Conservation (phyloP, 2,797 vertebrate genomes). For the Platyrinchus mystaceus region DNA sequence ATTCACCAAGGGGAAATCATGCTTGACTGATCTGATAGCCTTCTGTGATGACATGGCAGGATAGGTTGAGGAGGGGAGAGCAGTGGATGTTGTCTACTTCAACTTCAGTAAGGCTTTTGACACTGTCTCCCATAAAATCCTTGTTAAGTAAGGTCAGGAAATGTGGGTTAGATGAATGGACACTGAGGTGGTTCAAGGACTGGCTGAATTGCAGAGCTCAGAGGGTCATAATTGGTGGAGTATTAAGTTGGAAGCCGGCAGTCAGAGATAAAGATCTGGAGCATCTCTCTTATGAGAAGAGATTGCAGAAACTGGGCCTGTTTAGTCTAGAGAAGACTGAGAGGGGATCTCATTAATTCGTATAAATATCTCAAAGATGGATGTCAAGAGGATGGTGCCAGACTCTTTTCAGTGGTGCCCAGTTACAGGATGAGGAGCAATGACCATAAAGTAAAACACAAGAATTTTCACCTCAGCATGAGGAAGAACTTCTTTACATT, state of each 20-base stretch:
- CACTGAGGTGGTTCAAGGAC: too few relatives aligned
- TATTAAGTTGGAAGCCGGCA: too few relatives aligned
- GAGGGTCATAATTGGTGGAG: too few relatives aligned
- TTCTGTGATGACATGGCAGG: too few relatives aligned
- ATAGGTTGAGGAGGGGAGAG: too few relatives aligned
- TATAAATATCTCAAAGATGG: neutral
- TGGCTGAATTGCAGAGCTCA: too few relatives aligned
- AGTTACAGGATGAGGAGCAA: neutral
- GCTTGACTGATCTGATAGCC: neutral
- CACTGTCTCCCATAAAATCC: too few relatives aligned
- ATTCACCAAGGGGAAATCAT: neutral
- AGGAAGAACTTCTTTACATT: neutral
- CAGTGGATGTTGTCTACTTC: neutral
- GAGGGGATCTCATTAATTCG: neutral
- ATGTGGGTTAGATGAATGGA: too few relatives aligned
- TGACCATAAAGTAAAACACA: neutral
- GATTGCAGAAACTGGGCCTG: accelerated
- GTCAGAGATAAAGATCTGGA: neutral
- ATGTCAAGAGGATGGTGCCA: neutral
- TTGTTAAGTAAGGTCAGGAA: too few relatives aligned
- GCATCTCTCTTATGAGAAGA: neutral
- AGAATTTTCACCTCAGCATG: neutral
- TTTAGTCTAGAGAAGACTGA: neutral
- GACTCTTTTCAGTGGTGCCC: neutral
- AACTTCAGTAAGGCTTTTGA: neutral